phyloP scores from a whole-genome alignment of 2,113 vertebrate genomes.

The Centrocercus urophasianus region DNA sequence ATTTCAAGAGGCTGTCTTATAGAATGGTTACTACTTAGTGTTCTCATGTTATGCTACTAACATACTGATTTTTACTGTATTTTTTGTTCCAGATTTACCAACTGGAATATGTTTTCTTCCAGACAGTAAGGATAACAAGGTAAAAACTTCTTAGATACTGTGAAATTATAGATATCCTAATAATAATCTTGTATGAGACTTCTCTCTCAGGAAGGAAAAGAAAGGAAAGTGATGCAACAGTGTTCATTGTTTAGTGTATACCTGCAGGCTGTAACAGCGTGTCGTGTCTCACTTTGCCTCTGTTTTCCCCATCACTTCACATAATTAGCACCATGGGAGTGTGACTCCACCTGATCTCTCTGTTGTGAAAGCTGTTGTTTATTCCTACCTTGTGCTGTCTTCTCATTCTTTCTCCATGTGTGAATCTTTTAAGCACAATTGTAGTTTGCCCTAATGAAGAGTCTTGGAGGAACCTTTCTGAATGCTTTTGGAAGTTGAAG shows the following conservation, averaged over 20 bases:
- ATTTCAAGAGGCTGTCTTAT: neutral
- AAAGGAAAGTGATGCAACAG: neutral
- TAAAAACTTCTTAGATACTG: conserved; percentile 38
- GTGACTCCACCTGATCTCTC: neutral
- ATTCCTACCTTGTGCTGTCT: neutral
- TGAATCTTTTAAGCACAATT: neutral
- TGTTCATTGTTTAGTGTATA: neutral
- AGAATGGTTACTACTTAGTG: neutral
- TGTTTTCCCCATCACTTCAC: neutral
- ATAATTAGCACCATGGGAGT: neutral
- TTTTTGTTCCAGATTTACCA: conserved; percentile 79
- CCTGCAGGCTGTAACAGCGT: neutral
- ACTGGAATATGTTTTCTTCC: conserved; percentile 73
- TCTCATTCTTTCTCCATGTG: neutral
- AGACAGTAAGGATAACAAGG: conserved; percentile 73
- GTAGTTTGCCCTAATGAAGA: neutral
- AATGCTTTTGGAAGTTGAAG: neutral
- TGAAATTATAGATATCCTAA: neutral
- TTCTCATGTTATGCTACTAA: too few species aligned
- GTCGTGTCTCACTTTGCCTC: neutral
- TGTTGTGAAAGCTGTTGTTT: neutral
- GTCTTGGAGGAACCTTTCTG: neutral
- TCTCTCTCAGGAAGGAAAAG: neutral
- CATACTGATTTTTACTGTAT: neutral
- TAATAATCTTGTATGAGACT: neutral